These are phyloP conservation scores for Brachypteracias leptosomus DNA, from an alignment of 2,113 vertebrate species.

Conservation along the genomic window DNA sequence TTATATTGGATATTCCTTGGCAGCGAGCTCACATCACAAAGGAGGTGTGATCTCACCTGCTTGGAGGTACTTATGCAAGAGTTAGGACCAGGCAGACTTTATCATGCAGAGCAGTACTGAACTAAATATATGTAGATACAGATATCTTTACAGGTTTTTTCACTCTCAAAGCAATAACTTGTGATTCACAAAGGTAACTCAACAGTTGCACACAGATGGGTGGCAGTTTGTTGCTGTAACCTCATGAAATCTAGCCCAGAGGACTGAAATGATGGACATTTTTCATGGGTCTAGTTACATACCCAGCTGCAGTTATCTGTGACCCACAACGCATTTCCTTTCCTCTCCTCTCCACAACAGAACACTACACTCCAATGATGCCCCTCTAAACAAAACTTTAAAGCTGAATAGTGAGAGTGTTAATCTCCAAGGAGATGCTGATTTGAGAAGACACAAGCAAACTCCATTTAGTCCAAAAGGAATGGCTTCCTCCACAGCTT, in stretches of 20 bases:
- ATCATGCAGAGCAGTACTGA: neutral
- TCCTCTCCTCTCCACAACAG: neutral
- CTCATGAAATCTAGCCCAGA: neutral
- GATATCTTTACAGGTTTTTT: neutral
- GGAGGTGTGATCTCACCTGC: constrained; percentile 25
- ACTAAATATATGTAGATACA: neutral
- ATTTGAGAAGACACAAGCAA: constrained; percentile 46
- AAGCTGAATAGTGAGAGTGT: neutral
- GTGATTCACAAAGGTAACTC: neutral
- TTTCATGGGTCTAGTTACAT: neutral
- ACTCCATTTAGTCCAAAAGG: constrained; percentile 8
- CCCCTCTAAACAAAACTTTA: neutral
- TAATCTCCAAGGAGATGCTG: constrained; percentile 25
- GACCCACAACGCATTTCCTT: neutral
- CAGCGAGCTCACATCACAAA: constrained; percentile 56
- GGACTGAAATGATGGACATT: neutral
- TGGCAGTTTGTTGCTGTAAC: neutral
- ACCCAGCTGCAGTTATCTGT: neutral
- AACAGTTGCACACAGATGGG: neutral
- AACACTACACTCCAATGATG: neutral
- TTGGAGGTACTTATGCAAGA: neutral
- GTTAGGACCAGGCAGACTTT: neutral
- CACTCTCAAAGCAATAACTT: neutral
- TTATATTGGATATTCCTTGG: constrained; percentile 65
- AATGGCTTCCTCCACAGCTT: neutral